Evolutionary conservation across 2,888 invertebrate genomes (phyloP).

Genomic region (Poecilus cupreus): DNA sequence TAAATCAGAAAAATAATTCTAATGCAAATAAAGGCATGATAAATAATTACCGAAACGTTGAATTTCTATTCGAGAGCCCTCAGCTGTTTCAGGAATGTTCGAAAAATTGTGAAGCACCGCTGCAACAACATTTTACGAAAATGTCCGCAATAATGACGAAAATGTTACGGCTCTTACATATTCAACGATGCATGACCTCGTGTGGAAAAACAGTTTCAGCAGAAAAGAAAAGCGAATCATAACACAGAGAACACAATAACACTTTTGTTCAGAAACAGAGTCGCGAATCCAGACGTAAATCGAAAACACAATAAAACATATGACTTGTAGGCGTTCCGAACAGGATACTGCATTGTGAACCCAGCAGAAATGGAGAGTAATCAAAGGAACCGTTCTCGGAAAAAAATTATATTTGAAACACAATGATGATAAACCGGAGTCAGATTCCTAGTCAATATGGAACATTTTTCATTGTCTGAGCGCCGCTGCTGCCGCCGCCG

Average conservation of each 20-base stretch:
- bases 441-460: constrained; percentile 53
- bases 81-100: too few relatives aligned
- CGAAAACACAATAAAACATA: constrained; percentile 41
- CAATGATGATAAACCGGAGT: constrained; percentile 58
- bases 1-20: too few relatives aligned
- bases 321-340: constrained; percentile 37
- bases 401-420: constrained; percentile 56
- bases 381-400: constrained; percentile 25
- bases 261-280: constrained; percentile 35
- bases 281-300: constrained; percentile 21
- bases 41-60: too few relatives aligned
- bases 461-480: constrained; percentile 55
- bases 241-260: constrained; percentile 24
- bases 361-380: constrained; percentile 38
- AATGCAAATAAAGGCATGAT: too few relatives aligned
- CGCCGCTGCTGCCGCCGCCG: not conserved
- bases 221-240: constrained; percentile 21
- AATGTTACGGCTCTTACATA: constrained; percentile 36
- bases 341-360: not conserved
- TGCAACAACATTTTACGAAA: not conserved
- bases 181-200: constrained; percentile 18
- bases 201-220: not conserved
- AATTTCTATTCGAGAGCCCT: too few relatives aligned
- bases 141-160: not conserved
- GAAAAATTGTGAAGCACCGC: too few relatives aligned